Evolutionary conservation across 92 coral and sea anemone genomes (phyloP), one percentile per base, ranked within the genome.

Genomic region (Porites cylindrica): DNA sequence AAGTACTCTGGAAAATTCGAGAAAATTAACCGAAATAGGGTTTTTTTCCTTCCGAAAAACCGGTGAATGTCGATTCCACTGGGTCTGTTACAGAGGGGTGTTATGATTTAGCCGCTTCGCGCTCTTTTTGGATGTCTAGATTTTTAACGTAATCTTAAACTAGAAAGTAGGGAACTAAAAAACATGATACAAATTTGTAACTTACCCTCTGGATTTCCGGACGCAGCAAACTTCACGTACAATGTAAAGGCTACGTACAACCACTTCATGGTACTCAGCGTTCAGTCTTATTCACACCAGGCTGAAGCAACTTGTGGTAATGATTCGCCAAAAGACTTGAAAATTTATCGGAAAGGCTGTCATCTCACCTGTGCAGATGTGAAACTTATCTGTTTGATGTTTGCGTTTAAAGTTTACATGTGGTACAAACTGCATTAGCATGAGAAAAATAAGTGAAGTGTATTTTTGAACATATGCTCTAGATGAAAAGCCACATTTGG

Each of bases 161-260:
- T 29, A 29, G 32, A 29, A 29, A 29, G 32, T 29, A 29, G 32
- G 0, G 32, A 29, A 1, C 32, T 1, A 29, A 29, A 29, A 29
- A 29, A 67, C 10, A 17, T 11, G 24, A 54, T 10, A 21, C 23
- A 20, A 32, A 63, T 18, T 16, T 10, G 21, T 16, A 23, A 23
- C 85, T 54, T 79, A 90, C 93, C 93, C 1, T 90, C 93, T 3
- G 93, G 93, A 38, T 85, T 85, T 19, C 79, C 79, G 51, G 89
- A 75, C 1, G 85, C 89, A 24, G 81, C 83, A 50, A 80, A 70
- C 29, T 72, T 74, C 58, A 71, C 80, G 24, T 77, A 66, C 47
- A 87, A 54, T 17, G 80, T 70, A 43, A 86, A 58, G 69, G 69
- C 32, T 29, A 29, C 68, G 67, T 23, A 67, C 3, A 85, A 80